Evolutionary conservation across 2,113 vertebrate genomes (phyloP).

Genomic region (Ctenomys sociabilis): DNA sequence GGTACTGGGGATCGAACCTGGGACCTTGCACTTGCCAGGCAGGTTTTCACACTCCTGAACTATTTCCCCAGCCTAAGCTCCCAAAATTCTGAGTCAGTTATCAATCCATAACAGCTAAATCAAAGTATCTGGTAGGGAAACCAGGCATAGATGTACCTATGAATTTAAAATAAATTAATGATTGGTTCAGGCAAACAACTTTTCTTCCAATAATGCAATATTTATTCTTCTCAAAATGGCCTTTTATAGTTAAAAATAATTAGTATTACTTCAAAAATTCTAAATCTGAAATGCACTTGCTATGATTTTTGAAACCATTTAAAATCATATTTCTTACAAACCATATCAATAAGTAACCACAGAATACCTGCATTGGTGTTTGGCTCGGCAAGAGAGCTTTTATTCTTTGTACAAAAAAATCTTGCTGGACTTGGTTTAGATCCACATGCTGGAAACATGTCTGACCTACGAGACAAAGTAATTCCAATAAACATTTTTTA

Average conservation of each 20-base stretch:
- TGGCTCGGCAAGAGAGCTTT: conserved; percentile 82
- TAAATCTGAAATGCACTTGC: conserved; percentile 20
- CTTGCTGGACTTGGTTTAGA: conserved; percentile 84
- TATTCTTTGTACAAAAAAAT: conserved; percentile 84
- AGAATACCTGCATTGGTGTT: conserved; percentile 87
- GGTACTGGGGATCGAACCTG: no score
- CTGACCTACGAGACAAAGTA: conserved; percentile 86
- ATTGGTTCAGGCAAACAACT: conserved; percentile 2
- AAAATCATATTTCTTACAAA: conserved; percentile 39
- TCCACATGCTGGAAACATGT: conserved; percentile 86
- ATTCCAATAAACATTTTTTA: conserved; percentile 5
- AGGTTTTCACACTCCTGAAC: no score
- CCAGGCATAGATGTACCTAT: background rate
- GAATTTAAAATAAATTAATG: background rate
- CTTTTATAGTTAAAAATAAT: conserved; percentile 37
- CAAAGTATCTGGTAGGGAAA: background rate
- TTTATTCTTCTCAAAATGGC: conserved; percentile 14
- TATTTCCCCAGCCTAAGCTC: background rate
- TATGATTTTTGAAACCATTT: conserved; percentile 9
- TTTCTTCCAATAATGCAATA: conserved; percentile 9
- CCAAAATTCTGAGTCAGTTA: background rate
- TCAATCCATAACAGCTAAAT: background rate
- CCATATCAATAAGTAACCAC: background rate
- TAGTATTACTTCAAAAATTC: conserved; percentile 30
- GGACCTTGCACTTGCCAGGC: no score